phyloP scores from a whole-genome alignment of 2,888 invertebrate species.

The Sinhomidia bicolor region DNA sequence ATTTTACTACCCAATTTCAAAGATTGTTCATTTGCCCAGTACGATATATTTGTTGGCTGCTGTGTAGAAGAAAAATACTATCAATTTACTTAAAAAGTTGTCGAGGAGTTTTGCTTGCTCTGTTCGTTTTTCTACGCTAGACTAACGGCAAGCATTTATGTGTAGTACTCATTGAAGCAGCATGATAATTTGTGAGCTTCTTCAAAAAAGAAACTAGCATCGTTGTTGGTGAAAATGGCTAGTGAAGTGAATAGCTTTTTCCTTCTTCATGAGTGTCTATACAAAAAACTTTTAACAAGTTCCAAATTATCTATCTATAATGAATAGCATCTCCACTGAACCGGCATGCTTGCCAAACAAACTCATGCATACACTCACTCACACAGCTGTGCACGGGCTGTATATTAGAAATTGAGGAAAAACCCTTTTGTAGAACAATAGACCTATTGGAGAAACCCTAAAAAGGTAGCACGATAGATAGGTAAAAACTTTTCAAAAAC shows the following conservation, averaged over 20 bases:
- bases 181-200: not conserved
- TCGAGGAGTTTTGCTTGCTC: no score
- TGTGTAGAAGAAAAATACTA: not conserved
- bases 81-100: no score
- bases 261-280: not conserved
- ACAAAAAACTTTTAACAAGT: not conserved
- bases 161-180: not conserved
- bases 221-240: not conserved
- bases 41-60: no score
- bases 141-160: no score
- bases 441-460: not conserved
- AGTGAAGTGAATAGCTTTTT: conserved; percentile 1
- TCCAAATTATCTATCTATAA: not conserved
- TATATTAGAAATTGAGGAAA: not conserved
- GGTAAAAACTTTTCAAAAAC: no score
- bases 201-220: no score
- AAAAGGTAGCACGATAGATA: not conserved
- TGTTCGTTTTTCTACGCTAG: no score
- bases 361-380: not conserved
- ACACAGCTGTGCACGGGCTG: not conserved
- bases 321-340: not conserved
- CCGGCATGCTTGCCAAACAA: not conserved
- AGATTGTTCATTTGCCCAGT: not conserved
- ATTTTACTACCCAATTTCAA: not conserved
- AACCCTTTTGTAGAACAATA: not conserved